Conservation (phyloP, 2,797 vertebrate species). For the Chelon auratus region DNA sequence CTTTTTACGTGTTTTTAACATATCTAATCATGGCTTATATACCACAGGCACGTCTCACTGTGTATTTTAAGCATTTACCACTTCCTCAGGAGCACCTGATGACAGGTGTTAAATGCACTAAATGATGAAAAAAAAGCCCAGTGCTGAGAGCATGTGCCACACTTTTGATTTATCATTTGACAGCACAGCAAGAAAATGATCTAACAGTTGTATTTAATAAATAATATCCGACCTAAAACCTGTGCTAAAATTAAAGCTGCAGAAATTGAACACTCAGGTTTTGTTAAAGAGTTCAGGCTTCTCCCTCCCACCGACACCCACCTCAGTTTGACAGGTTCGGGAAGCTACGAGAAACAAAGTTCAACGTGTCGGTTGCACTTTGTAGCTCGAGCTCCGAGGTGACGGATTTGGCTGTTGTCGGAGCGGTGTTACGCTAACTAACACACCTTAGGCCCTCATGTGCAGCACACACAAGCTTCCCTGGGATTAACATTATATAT, state of each 20-base stretch:
- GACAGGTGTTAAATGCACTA: constrained; percentile 3
- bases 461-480: not conserved
- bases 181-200: not conserved
- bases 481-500: not conserved
- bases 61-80: constrained; percentile 6
- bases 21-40: not conserved
- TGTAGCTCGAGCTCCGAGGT: constrained; percentile 25
- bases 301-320: not conserved
- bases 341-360: constrained; percentile 19
- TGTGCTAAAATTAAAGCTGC: not conserved
- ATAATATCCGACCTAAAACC: not conserved
- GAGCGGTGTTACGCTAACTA: not conserved
- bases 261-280: not conserved
- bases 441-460: constrained; percentile 1
- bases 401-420: constrained; percentile 24
- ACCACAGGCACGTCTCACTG: not conserved
- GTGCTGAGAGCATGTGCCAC: not conserved
- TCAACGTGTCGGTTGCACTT: constrained; percentile 40
- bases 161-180: constrained; percentile 16
- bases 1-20: not conserved
- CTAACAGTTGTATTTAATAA: not conserved
- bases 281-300: not conserved
- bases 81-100: not conserved
- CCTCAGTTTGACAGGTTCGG: constrained; percentile 32
- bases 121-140: constrained; percentile 3